A percentile compares a stretch with the other conserved stretches of the same genome.
Evolutionary conservation across 2,113 vertebrate genomes (phyloP).

Genomic region (Rostratula benghalensis): DNA sequence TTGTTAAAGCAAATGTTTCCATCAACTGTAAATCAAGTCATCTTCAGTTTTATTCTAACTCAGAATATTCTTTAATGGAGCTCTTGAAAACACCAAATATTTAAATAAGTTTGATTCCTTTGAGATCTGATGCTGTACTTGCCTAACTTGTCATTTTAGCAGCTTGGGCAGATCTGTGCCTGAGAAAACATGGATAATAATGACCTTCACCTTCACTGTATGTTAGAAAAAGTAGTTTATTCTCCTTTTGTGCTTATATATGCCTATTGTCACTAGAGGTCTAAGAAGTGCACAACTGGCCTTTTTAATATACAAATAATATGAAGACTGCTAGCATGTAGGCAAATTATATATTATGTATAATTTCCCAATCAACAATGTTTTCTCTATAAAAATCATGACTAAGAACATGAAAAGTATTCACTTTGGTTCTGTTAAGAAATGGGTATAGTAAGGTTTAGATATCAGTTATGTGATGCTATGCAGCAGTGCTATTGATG

Average conservation of each 20-base stretch:
- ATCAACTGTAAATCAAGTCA: not conserved
- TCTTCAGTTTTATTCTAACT: not conserved
- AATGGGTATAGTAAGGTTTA: not conserved
- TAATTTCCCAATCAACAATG: not conserved
- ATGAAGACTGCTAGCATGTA: not conserved
- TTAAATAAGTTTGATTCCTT: not conserved
- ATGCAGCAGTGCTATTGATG: not conserved
- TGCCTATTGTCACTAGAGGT: not conserved
- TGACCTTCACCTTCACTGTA: not conserved
- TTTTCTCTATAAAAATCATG: not conserved
- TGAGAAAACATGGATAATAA: not conserved
- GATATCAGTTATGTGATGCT: not conserved
- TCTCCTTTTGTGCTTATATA: not conserved
- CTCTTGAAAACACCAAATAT: not conserved
- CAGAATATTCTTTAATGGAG: not conserved
- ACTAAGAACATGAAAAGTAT: not conserved
- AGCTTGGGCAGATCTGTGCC: not conserved
- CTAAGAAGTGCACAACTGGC: not conserved
- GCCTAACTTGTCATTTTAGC: not conserved
- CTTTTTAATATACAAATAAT: not conserved
- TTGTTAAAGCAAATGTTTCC: not conserved
- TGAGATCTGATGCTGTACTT: not conserved
- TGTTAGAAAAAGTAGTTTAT: not conserved
- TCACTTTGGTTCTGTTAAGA: not conserved
- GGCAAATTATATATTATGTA: not conserved